Percentiles rank a stretch among this genome's conserved stretches.
Evolutionary conservation across 2,113 vertebrate species (phyloP).

Genomic region (Gracilinanus agilis): DNA sequence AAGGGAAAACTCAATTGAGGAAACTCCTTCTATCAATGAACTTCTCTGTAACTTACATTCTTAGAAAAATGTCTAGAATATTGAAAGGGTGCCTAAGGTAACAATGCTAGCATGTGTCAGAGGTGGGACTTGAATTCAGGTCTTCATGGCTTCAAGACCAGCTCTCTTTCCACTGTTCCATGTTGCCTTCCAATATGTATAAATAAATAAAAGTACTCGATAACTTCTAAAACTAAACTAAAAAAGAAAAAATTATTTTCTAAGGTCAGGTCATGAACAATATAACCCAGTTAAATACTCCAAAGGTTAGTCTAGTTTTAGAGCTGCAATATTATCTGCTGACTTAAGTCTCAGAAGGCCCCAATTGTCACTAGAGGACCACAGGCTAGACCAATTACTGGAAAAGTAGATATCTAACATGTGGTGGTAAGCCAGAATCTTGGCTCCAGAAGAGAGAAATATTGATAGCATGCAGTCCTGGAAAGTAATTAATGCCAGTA

Average conservation of each 20-base stretch:
- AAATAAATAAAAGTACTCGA: background rate
- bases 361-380: background rate
- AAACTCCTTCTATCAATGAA: background rate
- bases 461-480: background rate
- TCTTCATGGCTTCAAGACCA: background rate
- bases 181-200: background rate
- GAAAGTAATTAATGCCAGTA: background rate
- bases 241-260: background rate
- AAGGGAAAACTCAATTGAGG: background rate
- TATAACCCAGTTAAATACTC: background rate
- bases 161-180: background rate
- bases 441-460: background rate
- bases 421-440: background rate
- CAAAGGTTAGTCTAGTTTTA: background rate
- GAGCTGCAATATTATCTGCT: background rate
- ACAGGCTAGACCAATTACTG: background rate
- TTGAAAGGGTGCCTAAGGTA: background rate
- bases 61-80: background rate
- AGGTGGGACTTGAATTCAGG: background rate
- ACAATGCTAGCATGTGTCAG: background rate
- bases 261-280: background rate
- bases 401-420: background rate
- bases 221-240: background rate
- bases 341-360: background rate
- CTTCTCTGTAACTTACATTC: background rate